A percentile compares a stretch with the other conserved stretches of the same genome.
Conservation (phyloP, 2,113 vertebrate genomes). For the Gobius niger region DNA sequence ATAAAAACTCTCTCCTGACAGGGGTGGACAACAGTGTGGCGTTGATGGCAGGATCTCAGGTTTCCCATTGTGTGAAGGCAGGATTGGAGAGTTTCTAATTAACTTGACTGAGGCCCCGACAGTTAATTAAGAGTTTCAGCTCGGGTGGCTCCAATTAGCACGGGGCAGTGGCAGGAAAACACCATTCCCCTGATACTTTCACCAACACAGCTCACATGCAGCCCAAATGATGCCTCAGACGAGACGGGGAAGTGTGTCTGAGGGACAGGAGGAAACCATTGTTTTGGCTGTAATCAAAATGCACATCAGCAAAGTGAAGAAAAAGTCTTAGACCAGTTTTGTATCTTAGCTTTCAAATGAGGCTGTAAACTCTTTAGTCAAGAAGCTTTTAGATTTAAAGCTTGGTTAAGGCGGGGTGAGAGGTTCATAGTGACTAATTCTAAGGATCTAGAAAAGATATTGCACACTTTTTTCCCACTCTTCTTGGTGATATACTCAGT, state of each 20-base stretch:
- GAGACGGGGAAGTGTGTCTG: slow-evolving; percentile 7
- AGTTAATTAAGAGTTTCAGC: slow-evolving; percentile 86
- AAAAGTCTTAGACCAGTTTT: no score
- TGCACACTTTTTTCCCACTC: no score
- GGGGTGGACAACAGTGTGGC: not conserved
- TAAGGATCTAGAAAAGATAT: no score
- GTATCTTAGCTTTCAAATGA: no score
- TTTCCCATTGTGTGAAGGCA: slow-evolving; percentile 76
- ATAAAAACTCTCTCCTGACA: no score
- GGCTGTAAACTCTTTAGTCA: not conserved
- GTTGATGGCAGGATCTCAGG: slow-evolving; percentile 48
- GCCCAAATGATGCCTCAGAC: slow-evolving; percentile 46
- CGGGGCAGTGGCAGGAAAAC: slow-evolving; percentile 68
- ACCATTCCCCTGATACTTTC: slow-evolving; percentile 64
- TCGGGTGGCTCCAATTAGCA: slow-evolving; percentile 82
- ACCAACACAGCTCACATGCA: slow-evolving; percentile 46
- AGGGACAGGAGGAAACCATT: slow-evolving; percentile 23
- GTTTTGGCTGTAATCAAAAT: no score
- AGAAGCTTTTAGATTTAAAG: no score
- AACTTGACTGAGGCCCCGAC: slow-evolving; percentile 80
- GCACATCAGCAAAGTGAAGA: no score
- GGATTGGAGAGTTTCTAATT: slow-evolving; percentile 80
- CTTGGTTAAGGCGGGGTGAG: no score
- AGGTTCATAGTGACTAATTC: no score
- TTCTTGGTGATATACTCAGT: no score